phyloP scores from a whole-genome alignment of 2,888 invertebrate species.

The Sepioteuthis lessoniana region DNA sequence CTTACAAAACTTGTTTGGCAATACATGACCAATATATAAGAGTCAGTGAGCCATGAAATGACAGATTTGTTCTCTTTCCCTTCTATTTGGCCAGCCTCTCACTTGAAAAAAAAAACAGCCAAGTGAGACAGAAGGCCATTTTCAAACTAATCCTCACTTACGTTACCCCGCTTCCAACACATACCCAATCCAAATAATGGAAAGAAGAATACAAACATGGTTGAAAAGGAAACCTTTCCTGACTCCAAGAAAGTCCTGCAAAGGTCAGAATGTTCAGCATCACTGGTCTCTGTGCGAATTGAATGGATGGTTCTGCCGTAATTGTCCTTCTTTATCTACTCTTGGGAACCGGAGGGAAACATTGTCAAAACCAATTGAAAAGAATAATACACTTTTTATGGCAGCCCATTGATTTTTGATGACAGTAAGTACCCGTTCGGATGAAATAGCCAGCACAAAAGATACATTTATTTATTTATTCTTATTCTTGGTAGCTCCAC shows the following conservation, averaged over 20 bases:
- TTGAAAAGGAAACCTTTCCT: neutral
- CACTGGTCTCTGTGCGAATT: neutral
- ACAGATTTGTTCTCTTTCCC: neutral
- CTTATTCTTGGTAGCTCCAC: neutral
- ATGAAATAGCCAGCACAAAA: neutral
- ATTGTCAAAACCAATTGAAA: conserved; percentile 11
- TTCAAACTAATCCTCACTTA: neutral
- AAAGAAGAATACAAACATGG: neutral
- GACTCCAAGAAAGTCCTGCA: neutral
- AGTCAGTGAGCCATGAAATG: neutral
- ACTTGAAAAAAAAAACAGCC: neutral
- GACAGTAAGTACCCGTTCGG: neutral
- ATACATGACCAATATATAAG: neutral
- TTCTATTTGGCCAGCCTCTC: neutral
- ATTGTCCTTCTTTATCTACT: conserved; percentile 17
- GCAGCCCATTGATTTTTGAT: conserved; percentile 33
- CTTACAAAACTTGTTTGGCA: neutral
- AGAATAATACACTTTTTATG: conserved; percentile 14
- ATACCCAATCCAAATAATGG: neutral
- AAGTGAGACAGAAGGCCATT: neutral
- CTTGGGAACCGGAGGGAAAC: conserved; percentile 5
- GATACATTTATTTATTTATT: conserved; percentile 12
- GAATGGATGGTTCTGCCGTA: neutral
- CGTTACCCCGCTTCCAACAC: too few relatives aligned
- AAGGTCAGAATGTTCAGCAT: neutral